Evolutionary conservation across 2,113 vertebrate species (phyloP).

Genomic region (Acanthochromis polyacanthus): DNA sequence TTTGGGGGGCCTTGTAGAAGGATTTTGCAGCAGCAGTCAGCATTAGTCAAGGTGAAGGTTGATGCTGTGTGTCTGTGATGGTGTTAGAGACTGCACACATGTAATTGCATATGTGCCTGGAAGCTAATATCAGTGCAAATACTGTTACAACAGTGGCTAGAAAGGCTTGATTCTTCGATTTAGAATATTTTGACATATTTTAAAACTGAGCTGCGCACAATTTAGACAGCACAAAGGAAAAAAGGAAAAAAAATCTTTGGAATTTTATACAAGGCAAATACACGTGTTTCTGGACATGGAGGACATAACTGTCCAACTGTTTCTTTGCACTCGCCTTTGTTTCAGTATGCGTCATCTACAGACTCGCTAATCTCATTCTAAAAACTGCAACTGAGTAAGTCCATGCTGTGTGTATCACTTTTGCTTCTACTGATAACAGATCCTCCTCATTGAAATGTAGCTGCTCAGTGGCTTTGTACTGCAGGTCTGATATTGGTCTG

Average conservation of each 20-base stretch:
- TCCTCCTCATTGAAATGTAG: conserved; percentile 1
- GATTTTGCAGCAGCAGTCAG: not conserved
- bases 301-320: conserved; percentile 10
- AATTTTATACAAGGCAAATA: conserved; percentile 24
- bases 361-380: conserved; percentile 17
- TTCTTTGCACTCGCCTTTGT: conserved; percentile 22
- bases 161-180: not conserved
- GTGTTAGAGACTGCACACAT: not conserved
- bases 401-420: not conserved
- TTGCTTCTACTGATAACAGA: conserved; percentile 5
- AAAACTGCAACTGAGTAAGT: conserved; percentile 7
- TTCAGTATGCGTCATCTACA: conserved; percentile 23
- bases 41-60: not conserved
- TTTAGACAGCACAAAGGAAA: not conserved
- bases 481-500: no score
- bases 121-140: not conserved
- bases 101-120: not conserved
- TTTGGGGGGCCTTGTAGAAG: no score
- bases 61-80: not conserved
- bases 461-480: conserved; percentile 1
- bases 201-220: not conserved
- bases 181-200: not conserved
- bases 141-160: no score
- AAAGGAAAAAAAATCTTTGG: not conserved
- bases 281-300: conserved; percentile 39